Percentiles rank a stretch among this genome's conserved stretches.
phyloP scores from a whole-genome alignment of 2,888 invertebrate species.

The Cremastinae sp. region DNA sequence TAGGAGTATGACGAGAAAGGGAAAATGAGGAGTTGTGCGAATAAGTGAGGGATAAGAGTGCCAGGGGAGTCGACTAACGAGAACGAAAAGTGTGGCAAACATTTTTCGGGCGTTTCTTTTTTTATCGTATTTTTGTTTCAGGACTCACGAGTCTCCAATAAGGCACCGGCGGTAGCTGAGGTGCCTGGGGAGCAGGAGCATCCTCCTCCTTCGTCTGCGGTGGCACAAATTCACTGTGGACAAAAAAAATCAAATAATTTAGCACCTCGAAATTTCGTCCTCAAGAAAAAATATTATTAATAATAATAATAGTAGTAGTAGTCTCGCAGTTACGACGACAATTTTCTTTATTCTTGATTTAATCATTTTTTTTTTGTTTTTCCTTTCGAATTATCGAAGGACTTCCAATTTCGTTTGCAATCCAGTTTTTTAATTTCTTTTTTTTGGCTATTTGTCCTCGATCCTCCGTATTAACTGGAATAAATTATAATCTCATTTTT shows the following conservation, averaged over 20 bases:
- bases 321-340: neutral
- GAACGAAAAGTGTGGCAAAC: conserved; percentile 17
- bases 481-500: conserved; percentile 49
- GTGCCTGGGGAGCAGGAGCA: conserved; percentile 66
- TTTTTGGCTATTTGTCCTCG: conserved; percentile 5
- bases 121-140: conserved; percentile 14
- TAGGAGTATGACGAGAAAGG: conserved; percentile 25
- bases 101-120: too few species aligned
- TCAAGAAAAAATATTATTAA: neutral
- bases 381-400: conserved; percentile 5
- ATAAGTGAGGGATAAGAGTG: neutral
- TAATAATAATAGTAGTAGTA: too few species aligned
- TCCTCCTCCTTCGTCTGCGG: conserved; percentile 77
- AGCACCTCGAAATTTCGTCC: conserved; percentile 15
- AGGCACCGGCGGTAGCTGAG: conserved; percentile 74
- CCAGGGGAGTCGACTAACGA: neutral
- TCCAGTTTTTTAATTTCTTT: conserved; percentile 2
- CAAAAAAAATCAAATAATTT: conserved; percentile 67
- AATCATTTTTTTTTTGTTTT: neutral
- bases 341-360: too few species aligned
- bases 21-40: conserved; percentile 6
- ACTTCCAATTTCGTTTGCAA: too few species aligned
- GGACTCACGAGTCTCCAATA: conserved; percentile 76
- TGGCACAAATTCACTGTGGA: conserved; percentile 77
- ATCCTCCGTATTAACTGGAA: conserved; percentile 43